Evolutionary conservation across 2,113 vertebrate species (phyloP), one percentile per base, ranked within the genome.

Genomic region (Hystrix cristata): DNA sequence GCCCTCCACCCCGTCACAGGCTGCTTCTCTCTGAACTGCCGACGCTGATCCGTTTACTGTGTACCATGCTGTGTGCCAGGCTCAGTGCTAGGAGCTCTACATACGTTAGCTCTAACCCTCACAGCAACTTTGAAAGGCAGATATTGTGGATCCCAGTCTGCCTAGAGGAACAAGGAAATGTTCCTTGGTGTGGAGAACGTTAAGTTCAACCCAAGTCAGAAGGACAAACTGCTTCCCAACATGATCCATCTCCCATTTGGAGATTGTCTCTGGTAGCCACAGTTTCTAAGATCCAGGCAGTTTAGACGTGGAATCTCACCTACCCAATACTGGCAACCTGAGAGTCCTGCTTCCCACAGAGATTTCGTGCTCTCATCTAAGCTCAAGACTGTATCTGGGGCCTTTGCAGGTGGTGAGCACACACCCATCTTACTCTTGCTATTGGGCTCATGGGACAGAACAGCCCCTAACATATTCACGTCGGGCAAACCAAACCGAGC

Each of bases 331-430:
- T 11, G 31, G 38, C 60, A 87, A 79, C 51, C 31, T 55, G 12
- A 59, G 19, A 29, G 59, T 69, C 8, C 74, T 79, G 34, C 27
- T 18, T 48, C 34, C 82, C 46, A 48, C 46, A 67, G 76, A 90
- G 64, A 27, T 84, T 80, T 91, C 79, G 80, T 76, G 15, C 46
- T 96, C 8, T 71, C 57, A 43, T 90, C 51, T 92, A 64, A 80
- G n/a, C 34, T 93, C 4, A 60, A 84, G 81, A n/a, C 29, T 81
- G 14, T 85, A 38, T 46, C 4, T 5, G 55, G 34, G 13, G 15
- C 25, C 25, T 84, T 88, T 71, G 2, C 16, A 38, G 25, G 34
- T 38, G 5, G 62, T 62, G 38, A 76, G 5, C 21, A 43, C 25
- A 57, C 0, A 9, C 18, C 46, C 59, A 8, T 60, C 51, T 95